phyloP scores from a whole-genome alignment of 2,797 vertebrate genomes.

The Chelonia mydas region DNA sequence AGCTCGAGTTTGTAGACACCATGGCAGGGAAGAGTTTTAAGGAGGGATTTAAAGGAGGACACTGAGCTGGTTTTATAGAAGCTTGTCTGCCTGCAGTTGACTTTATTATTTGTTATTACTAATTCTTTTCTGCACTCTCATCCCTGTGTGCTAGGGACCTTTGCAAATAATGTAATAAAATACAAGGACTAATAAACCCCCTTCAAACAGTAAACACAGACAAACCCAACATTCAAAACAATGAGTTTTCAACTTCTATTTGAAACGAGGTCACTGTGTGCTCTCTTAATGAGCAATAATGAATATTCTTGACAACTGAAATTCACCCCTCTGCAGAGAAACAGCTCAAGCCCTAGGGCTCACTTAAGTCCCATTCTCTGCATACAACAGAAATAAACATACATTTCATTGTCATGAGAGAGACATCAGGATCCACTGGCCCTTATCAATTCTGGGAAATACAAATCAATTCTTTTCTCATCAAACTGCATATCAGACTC shows the following conservation, averaged over 20 bases:
- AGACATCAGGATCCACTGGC: conserved; percentile 40
- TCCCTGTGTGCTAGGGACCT: not conserved
- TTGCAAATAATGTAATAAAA: not conserved
- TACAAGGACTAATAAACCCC: not conserved
- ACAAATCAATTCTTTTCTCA: conserved; percentile 51
- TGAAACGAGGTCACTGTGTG: not conserved
- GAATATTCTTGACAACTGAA: not conserved
- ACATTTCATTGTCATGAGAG: conserved; percentile 3
- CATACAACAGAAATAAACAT: conserved; percentile 13
- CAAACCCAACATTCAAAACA: not conserved
- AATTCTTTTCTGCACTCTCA: not conserved
- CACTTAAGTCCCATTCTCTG: conserved; percentile 16
- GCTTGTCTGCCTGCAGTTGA: conserved; percentile 25
- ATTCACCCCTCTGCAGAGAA: not conserved
- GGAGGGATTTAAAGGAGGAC: not conserved
- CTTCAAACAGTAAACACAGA: not conserved
- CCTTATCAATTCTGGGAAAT: not conserved
- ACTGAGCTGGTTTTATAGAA: not conserved
- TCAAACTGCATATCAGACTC: conserved; percentile 15
- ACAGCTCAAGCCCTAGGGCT: not conserved
- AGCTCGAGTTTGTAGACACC: not conserved
- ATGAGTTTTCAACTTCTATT: not conserved
- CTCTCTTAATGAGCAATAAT: not conserved
- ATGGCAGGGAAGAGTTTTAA: not conserved
- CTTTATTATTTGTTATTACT: conserved; percentile 14